A percentile compares a stretch with the other conserved stretches of the same genome.
phyloP scores from a whole-genome alignment of 2,113 vertebrate species.

The Romanogobio albipinnatus region DNA sequence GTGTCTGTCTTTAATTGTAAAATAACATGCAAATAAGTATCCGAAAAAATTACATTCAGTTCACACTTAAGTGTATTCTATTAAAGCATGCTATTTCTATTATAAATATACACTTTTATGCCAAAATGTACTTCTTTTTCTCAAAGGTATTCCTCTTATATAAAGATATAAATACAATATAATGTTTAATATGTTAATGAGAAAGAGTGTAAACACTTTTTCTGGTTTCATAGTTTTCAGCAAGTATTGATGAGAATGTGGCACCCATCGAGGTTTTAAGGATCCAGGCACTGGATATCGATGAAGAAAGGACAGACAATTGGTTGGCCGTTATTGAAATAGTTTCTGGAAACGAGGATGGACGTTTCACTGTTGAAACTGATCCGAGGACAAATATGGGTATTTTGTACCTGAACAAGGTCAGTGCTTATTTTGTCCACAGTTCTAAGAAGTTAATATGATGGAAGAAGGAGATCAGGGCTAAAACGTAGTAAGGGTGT shows the following conservation, averaged over 20 bases:
- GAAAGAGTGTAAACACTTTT: no score
- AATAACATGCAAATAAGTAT: no score
- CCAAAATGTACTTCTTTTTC: no score
- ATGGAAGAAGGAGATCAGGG: not conserved
- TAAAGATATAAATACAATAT: no score
- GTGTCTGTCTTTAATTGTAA: no score
- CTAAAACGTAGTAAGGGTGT: not conserved
- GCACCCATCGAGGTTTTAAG: slow-evolving; percentile 71
- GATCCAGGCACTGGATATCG: slow-evolving; percentile 78
- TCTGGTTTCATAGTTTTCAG: slow-evolving; percentile 43
- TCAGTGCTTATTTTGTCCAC: slow-evolving; percentile 19
- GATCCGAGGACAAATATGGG: slow-evolving; percentile 83
- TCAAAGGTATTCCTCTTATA: no score
- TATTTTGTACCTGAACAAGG: slow-evolving; percentile 74
- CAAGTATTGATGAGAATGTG: slow-evolving; percentile 52
- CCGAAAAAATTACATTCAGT: no score
- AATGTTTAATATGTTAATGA: no score
- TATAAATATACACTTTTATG: no score
- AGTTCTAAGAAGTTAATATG: no score
- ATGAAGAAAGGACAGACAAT: slow-evolving; percentile 82
- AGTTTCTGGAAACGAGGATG: slow-evolving; percentile 82
- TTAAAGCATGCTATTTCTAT: no score
- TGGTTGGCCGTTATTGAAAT: slow-evolving; percentile 82
- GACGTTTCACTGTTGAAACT: slow-evolving; percentile 79
- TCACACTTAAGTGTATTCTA: no score